Conservation (phyloP, 2,113 vertebrate genomes). For the Ctenomys sociabilis region DNA sequence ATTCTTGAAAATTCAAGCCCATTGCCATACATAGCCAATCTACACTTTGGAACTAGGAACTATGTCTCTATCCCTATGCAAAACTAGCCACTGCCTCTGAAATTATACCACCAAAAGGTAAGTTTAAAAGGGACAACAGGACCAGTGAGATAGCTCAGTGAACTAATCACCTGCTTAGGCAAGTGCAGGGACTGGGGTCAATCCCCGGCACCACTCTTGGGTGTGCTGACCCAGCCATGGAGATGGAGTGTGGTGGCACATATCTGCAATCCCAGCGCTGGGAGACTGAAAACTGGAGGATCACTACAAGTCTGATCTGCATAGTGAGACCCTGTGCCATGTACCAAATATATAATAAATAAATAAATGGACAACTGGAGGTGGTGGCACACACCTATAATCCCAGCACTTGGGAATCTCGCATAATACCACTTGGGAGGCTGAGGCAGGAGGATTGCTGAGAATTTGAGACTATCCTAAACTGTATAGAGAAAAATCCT, state of each 20-base stretch:
- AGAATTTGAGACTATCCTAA: background rate
- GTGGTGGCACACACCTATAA: background rate
- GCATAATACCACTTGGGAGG: too few relatives aligned
- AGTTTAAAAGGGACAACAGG: background rate
- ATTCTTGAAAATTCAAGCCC: slow-evolving; percentile 42
- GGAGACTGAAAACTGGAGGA: too few relatives aligned
- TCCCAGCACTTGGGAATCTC: background rate
- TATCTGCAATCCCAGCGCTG: too few relatives aligned
- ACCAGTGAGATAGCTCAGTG: too few relatives aligned
- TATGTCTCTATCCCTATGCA: background rate
- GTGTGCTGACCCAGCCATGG: too few relatives aligned
- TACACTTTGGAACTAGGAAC: background rate
- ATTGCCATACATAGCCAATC: background rate
- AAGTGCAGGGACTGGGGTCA: too few relatives aligned
- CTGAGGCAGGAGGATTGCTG: background rate
- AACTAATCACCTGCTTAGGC: too few relatives aligned
- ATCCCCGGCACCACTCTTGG: too few relatives aligned
- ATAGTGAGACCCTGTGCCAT: too few relatives aligned
- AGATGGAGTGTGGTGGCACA: too few relatives aligned
- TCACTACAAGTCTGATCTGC: too few relatives aligned
- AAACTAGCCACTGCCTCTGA: background rate
- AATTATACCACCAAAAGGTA: background rate
- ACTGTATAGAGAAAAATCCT: background rate
- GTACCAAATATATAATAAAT: too few relatives aligned
- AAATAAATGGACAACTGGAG: background rate